A percentile compares a stretch with the other conserved stretches of the same genome.
phyloP scores from a whole-genome alignment of 2,113 vertebrate species.

The Callipepla californica region DNA sequence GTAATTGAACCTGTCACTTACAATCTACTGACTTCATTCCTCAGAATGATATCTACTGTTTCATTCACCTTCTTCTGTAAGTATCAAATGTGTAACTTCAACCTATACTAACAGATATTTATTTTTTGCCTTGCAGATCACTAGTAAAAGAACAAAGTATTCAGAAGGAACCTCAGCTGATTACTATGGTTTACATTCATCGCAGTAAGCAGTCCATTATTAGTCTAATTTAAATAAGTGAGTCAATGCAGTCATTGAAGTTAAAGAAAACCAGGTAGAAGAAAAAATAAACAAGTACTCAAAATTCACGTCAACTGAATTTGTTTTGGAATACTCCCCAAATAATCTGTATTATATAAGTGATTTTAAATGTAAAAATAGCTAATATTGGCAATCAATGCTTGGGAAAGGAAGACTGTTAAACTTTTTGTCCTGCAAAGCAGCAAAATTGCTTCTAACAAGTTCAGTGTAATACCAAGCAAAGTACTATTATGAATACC shows the following conservation, averaged over 20 bases:
- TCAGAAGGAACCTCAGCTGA: not conserved
- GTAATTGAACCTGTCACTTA: conserved; percentile 89
- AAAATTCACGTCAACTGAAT: not conserved
- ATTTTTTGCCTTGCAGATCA: conserved; percentile 57
- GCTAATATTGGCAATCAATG: not conserved
- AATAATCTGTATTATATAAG: not conserved
- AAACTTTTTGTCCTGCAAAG: not conserved
- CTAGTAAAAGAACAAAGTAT: conserved; percentile 16
- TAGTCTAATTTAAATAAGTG: conserved; percentile 38
- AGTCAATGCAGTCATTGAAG: not conserved
- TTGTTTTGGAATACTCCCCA: not conserved
- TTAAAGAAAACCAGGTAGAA: not conserved
- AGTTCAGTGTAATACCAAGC: no score
- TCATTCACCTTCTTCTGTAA: conserved; percentile 70
- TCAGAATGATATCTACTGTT: conserved; percentile 80
- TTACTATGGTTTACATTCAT: conserved; percentile 32
- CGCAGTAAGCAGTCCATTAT: not conserved
- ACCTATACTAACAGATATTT: conserved; percentile 52
- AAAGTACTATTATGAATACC: no score
- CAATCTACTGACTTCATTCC: conserved; percentile 85
- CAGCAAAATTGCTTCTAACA: no score
- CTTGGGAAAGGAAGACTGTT: not conserved
- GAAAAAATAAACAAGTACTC: not conserved
- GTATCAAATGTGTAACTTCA: conserved; percentile 75
- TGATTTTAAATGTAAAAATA: not conserved